Evolutionary conservation across 2,113 vertebrate genomes (phyloP).

Genomic region (Garra rufa): DNA sequence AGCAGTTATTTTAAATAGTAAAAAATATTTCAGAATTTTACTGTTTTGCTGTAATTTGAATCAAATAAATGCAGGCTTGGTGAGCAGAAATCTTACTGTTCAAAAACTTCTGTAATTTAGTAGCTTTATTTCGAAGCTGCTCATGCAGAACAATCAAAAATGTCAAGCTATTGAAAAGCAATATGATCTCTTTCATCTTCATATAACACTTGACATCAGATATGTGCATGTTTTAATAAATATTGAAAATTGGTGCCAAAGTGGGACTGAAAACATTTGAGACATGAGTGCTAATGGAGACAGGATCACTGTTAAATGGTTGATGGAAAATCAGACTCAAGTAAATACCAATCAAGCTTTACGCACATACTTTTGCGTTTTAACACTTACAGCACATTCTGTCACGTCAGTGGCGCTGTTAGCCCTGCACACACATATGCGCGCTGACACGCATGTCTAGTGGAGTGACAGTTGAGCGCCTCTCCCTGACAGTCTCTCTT

Average conservation of each 20-base stretch:
- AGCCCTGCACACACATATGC: slow-evolving; percentile 22
- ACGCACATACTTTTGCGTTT: neutral
- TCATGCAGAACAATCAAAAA: neutral
- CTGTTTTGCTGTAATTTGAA: no score
- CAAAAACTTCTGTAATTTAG: neutral
- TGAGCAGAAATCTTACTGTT: no score
- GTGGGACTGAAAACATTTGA: neutral
- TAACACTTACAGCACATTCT: slow-evolving; percentile 24
- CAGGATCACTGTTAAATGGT: neutral
- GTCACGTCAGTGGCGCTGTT: neutral
- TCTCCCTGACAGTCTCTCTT: slow-evolving; percentile 4
- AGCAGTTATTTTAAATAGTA: no score
- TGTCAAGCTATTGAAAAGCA: neutral
- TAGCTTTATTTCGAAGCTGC: neutral
- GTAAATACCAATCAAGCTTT: slow-evolving; percentile 15
- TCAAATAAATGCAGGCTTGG: no score
- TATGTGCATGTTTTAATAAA: neutral
- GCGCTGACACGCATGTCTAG: slow-evolving; percentile 8
- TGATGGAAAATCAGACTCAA: neutral
- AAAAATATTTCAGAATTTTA: no score
- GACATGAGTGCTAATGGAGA: slow-evolving; percentile 8
- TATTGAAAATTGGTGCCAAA: neutral
- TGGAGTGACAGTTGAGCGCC: slow-evolving; percentile 16
- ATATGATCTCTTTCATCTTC: neutral
- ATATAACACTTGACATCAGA: neutral